These are phyloP conservation scores for Emberiza fucata DNA, from an alignment of 2,113 vertebrate species.

Conservation along the genomic window DNA sequence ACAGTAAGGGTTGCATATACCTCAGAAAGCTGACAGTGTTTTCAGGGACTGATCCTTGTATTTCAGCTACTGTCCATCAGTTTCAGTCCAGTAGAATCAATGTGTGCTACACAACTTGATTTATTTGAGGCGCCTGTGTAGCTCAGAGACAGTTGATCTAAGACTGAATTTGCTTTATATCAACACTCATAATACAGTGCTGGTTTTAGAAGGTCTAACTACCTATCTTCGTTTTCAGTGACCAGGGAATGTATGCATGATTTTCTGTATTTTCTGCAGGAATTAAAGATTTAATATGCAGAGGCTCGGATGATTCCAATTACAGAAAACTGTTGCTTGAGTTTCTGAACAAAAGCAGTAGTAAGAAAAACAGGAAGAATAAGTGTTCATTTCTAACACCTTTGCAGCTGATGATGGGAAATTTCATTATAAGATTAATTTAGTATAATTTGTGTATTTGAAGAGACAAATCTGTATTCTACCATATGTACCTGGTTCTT, in stretches of 20 bases:
- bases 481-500: neutral
- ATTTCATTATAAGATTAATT: neutral
- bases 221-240: neutral
- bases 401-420: neutral
- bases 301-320: neutral
- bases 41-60: neutral
- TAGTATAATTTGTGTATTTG: neutral
- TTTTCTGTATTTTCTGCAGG: neutral
- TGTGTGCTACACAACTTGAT: neutral
- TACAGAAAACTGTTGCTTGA: neutral
- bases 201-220: neutral
- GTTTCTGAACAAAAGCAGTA: neutral
- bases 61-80: neutral
- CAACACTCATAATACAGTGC: neutral
- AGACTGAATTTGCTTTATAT: neutral
- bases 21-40: neutral
- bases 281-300: neutral
- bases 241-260: neutral
- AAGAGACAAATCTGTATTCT: neutral
- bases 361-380: neutral
- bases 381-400: neutral
- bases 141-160: neutral
- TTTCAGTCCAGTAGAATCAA: neutral
- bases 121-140: neutral
- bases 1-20: neutral